Evolutionary conservation across 2,888 invertebrate species (phyloP), one percentile per base, ranked within the genome.

Genomic region (Sisyra terminalis): DNA sequence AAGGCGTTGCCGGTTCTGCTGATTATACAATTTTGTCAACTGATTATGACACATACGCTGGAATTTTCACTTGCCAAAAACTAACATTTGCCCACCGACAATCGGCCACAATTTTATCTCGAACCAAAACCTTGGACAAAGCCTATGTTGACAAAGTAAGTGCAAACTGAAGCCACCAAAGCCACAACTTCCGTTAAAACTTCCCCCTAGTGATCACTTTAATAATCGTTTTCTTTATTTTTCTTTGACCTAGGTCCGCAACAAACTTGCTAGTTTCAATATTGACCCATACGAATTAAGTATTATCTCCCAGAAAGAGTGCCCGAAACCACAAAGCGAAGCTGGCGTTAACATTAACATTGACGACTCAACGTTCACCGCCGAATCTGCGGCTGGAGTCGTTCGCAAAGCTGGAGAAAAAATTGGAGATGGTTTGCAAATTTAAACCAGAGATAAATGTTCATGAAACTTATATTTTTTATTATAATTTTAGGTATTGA

Each of bases 51-150:
- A 73, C 67, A 0, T 85, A 79, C 54, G 85, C 84, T 1, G 82
- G 75, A 0, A 68, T 86, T 40, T 86, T 81, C 60, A 81, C 82
- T 0, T 86, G 86, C 52, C 85, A 86, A 59, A 79, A 76, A 53
- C 55, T 86, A 10, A 69, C 76, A 0, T 78, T 85, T 51, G 78
- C 78, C 1, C 78, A 86, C 58, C 68, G 85, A 3, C 75, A 78
- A 46, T 83, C 84, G 1, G 82, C 83, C 1, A 82, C 85, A 41
- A 84, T 92, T 48, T 66, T 85, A n/a, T 84, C 83, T 1, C 71
- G 85, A 40, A 71, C 66, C 13, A 75, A 75, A 49, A 78, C 77
- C 30, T 66, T 85, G 39, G 86, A 83, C 49, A 78, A 72, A 56
- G 67, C 72, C 39, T 78, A 69, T 47, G 51, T 81, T 6, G 81